A percentile compares a stretch with the other conserved stretches of the same genome.
Conservation (phyloP, 2,888 invertebrate genomes). For the Cabera pusaria region DNA sequence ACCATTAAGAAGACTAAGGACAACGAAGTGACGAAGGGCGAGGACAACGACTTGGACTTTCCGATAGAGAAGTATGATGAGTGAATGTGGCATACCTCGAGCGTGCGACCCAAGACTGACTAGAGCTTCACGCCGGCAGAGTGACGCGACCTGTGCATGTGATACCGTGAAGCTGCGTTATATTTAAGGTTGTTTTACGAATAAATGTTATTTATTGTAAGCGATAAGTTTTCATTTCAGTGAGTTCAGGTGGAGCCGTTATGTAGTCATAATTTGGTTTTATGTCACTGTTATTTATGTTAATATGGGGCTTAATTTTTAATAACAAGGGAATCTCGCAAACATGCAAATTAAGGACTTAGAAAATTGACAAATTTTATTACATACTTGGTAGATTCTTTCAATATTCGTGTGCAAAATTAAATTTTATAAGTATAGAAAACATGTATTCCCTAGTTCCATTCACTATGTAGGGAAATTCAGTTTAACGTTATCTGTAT, state of each 20-base stretch:
- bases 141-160: constrained; percentile 19
- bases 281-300: constrained; percentile 38
- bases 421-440: too few relatives aligned
- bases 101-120: constrained; percentile 63
- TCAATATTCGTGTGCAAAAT: too few relatives aligned
- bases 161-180: constrained; percentile 18
- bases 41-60: constrained; percentile 65
- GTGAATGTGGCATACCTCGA: constrained; percentile 39
- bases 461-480: too few relatives aligned
- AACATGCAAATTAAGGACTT: too few relatives aligned
- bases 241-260: constrained; percentile 29
- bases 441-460: too few relatives aligned
- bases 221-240: constrained; percentile 43
- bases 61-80: constrained; percentile 52
- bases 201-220: constrained; percentile 73
- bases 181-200: constrained; percentile 49
- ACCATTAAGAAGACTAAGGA: constrained; percentile 63
- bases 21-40: constrained; percentile 71
- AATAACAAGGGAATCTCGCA: too few relatives aligned
- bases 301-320: constrained; percentile 43
- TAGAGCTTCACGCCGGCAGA: constrained; percentile 36
- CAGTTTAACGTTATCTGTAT: too few relatives aligned
- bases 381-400: too few relatives aligned
- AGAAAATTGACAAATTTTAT: too few relatives aligned
- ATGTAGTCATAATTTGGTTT: constrained; percentile 41